Evolutionary conservation across 1,140 invertebrate species (phyloP), one percentile per base, ranked within the genome.

Genomic region (Ostrea edulis): DNA sequence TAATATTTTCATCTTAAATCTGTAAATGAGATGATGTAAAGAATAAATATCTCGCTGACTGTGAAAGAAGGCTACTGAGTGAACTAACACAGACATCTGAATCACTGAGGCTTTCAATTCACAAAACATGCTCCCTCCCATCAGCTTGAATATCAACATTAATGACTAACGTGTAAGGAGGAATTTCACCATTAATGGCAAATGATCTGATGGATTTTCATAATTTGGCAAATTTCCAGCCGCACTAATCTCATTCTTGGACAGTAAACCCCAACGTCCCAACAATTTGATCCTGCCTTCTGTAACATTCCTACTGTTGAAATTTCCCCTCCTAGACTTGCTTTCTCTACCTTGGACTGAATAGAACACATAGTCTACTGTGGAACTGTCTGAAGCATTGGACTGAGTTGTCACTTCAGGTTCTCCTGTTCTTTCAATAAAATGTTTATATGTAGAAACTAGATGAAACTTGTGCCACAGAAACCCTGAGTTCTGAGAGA

Each of bases 161-260:
- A 12, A 58, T 12, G 11, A 11, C 17, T n/a, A 62, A 35, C 53
- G 90, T 52, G 52, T 87, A 22, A 93, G 87, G 4, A 93, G 52
- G 88, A 93, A 93, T 86, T 88, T 90, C n/a, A 90, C 88, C 22
- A 93, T 83, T 25, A 93, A 89, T 77, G 91, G 90, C n/a, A 93
- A 55, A 87, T 93, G 93, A 86, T 93, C 93, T 9, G 93, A 93
- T 12, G 91, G 88, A 29, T 92, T 62, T 7, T 95, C 94, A 58
- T 95, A 94, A 94, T 97, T 98, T n/a, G 98, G 98, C 92, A 98
- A 96, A 1, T 90, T 90, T 8, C 96, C 96, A n/a, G 96, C 92
- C 20, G 93, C 90, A n/a, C 92, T 84, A 86, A 97, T 96, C 89
- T 97, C 96, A 0, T 93, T 87, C 0, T 93, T 93, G 0, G 96